Conservation (phyloP, 2,113 vertebrate genomes). For the Cyanocitta stelleri region DNA sequence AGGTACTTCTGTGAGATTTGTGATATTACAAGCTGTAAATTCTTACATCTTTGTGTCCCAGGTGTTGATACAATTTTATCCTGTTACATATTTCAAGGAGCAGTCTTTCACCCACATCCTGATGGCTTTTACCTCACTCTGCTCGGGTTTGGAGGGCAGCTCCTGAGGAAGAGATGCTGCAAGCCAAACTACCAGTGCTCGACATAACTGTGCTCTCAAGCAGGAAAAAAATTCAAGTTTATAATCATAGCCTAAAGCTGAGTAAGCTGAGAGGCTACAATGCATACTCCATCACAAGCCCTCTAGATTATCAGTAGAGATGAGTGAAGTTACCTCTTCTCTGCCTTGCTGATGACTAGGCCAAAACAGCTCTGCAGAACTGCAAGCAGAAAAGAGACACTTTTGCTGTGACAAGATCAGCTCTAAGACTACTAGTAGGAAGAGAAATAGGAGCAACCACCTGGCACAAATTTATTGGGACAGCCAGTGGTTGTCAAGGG, state of each 20-base stretch:
- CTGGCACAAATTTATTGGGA: slow-evolving; percentile 7
- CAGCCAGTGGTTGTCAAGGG: background rate
- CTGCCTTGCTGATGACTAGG: background rate
- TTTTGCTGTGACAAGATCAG: background rate
- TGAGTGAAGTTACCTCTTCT: background rate
- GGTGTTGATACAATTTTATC: background rate
- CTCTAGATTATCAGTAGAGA: background rate
- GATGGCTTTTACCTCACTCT: background rate
- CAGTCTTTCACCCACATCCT: background rate
- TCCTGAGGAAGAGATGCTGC: background rate
- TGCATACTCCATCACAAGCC: background rate
- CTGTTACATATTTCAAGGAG: background rate
- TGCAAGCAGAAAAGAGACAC: background rate
- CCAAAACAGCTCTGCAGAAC: background rate
- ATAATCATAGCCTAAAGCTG: background rate
- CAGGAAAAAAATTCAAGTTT: background rate
- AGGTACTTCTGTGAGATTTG: background rate
- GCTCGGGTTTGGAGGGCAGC: background rate
- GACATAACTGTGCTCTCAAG: background rate
- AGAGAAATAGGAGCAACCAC: background rate
- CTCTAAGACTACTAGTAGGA: background rate
- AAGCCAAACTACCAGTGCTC: background rate
- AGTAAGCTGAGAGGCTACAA: background rate
- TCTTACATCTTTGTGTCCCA: background rate
- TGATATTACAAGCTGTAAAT: background rate